These are phyloP conservation scores for Catagonus wagneri DNA, from an alignment of 2,113 vertebrate species.

Conservation along the genomic window DNA sequence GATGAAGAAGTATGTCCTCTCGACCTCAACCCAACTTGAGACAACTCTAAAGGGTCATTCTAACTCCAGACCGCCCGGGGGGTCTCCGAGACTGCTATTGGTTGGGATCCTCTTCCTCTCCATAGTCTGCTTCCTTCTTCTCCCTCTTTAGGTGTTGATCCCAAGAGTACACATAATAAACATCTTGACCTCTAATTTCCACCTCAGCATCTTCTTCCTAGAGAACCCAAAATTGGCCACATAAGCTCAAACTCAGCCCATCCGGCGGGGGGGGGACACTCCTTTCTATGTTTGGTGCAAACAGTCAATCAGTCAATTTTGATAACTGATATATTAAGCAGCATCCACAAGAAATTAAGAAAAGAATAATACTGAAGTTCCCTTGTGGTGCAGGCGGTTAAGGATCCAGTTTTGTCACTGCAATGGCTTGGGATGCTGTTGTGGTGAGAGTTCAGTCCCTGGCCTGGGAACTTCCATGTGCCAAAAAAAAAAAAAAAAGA, in stretches of 20 bases:
- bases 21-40: too few species aligned
- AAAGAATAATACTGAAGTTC: background rate
- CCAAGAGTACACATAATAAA: background rate
- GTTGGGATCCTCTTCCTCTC: accelerated
- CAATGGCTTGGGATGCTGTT: too few species aligned
- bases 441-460: too few species aligned
- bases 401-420: too few species aligned
- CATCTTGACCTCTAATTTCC: background rate
- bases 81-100: accelerated
- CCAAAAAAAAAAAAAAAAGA: too few species aligned
- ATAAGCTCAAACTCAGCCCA: background rate
- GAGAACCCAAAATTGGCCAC: background rate
- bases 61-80: background rate
- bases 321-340: background rate
- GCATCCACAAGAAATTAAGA: background rate
- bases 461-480: too few species aligned
- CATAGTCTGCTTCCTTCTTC: background rate
- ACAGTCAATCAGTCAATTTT: background rate
- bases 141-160: accelerated
- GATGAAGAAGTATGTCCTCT: background rate
- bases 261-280: background rate
- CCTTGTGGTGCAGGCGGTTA: too few species aligned
- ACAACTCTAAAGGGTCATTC: background rate
- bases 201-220: background rate
- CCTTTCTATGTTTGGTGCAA: background rate